Evolutionary conservation across 2,113 vertebrate genomes (phyloP), one percentile per base, ranked within the genome.

Genomic region (Myotis yumanensis): DNA sequence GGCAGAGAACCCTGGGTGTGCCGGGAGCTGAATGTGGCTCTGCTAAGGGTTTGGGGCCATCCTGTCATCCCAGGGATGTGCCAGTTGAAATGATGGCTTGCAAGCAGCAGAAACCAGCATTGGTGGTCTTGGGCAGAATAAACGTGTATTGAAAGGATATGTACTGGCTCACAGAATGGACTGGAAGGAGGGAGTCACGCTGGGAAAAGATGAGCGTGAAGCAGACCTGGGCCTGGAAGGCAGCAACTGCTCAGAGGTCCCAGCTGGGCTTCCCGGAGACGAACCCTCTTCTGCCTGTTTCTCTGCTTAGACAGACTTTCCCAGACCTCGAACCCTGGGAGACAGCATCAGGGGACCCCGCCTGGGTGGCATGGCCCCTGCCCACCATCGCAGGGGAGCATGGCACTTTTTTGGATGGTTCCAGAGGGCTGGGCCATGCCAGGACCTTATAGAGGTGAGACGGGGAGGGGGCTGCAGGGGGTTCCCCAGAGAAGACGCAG

Each of bases 401-500:
- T 0, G 9, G 22, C 11, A 15, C 25, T 82, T 75, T 88, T 73
- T 66, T 77, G 85, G 83, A 87, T 35, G 40, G 68, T 69, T 95
- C 54, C 68, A 77, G 85, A 79, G 59, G 10, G 6, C 43, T 16
- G 37, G 93, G 30, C 18, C 18, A 1, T 14, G 73, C 75, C 75
- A 76, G 52, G 71, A 59, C 51, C 76, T 96, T 62, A 77, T 32
- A 84, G 72, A 69, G 69, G 72, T 82, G 40, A 87, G 75, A 71
- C 9, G 25, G 52, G 75, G 80, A 52, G 52, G 43, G 59, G 75
- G 57, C 46, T 7, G n/a, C 40, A 62, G 97, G 97, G 96, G 93
- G 46, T 86, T 88, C 97, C 97, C 96, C 95, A 30, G 11, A 51
- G 69, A 81, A 66, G 57, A 20, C 7, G 9, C 15, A 52, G 73